Percentiles rank a stretch among this genome's conserved stretches.
Conservation (phyloP, 37 sponge, comb jelly and placozoan species). For the Geodia barretti region DNA sequence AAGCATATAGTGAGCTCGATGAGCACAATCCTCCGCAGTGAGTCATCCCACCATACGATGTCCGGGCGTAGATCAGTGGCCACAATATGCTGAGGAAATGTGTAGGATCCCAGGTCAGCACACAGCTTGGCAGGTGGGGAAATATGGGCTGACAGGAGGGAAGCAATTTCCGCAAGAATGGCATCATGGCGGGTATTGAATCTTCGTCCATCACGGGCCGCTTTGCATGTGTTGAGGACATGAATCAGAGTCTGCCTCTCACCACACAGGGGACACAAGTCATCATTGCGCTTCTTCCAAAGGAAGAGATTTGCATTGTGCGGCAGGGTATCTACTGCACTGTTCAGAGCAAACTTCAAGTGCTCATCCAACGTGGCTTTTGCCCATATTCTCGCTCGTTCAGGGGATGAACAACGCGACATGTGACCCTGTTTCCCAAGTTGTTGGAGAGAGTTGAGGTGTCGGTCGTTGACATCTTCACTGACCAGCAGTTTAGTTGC, state of each 20-base stretch:
- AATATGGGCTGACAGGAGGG: background rate
- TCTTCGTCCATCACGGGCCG: background rate
- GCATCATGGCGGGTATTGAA: slow-evolving; percentile 6
- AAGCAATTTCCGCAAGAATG: background rate
- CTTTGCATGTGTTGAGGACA: background rate
- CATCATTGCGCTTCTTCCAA: background rate
- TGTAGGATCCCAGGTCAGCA: background rate
- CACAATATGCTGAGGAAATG: slow-evolving; percentile 4
- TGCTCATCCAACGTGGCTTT: background rate
- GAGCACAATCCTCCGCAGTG: background rate
- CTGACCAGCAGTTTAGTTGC: background rate
- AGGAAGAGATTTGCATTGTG: background rate
- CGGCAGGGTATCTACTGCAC: background rate
- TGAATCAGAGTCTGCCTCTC: slow-evolving; percentile 1
- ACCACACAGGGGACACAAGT: background rate
- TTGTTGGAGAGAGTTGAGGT: background rate
- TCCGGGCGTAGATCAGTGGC: slow-evolving; percentile 7
- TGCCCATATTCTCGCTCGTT: background rate
- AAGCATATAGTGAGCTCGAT: background rate
- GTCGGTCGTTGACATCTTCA: background rate
- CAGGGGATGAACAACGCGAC: background rate
- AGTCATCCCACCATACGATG: background rate
- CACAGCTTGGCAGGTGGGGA: background rate
- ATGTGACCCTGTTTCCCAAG: background rate
- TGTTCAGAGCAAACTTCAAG: background rate